phyloP scores from a whole-genome alignment of 2,797 vertebrate genomes.

The Atherinosoma microstoma region DNA sequence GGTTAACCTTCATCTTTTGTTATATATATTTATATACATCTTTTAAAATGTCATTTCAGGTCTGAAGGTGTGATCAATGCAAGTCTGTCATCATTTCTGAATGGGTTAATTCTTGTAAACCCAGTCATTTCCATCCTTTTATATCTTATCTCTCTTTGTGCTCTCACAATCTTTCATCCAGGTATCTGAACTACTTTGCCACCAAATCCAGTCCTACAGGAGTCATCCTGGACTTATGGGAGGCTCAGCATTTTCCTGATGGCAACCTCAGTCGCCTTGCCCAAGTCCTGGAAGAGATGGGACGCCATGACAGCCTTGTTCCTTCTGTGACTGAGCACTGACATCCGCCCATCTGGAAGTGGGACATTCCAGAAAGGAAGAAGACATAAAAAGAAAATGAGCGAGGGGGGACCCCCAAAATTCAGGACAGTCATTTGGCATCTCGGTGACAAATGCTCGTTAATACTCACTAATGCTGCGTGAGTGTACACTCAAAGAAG shows the following conservation, averaged over 20 bases:
- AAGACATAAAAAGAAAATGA: conserved; percentile 43
- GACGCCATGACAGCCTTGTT: conserved; percentile 92
- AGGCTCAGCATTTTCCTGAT: conserved; percentile 97
- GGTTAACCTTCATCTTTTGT: not conserved
- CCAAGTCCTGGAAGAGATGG: conserved; percentile 98
- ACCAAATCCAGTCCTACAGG: conserved; percentile 98
- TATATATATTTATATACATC: not conserved
- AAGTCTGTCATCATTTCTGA: not conserved
- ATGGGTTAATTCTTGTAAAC: conserved; percentile 1
- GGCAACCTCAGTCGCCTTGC: conserved; percentile 95
- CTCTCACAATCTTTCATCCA: conserved; percentile 54
- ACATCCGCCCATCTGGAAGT: conserved; percentile 64
- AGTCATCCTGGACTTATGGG: conserved; percentile 98
- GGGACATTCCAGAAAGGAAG: conserved; percentile 58
- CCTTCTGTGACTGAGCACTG: conserved; percentile 90
- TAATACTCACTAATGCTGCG: conserved; percentile 32
- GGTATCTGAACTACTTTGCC: conserved; percentile 99
- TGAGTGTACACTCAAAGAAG: conserved; percentile 44
- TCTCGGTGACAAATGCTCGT: conserved; percentile 50
- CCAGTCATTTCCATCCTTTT: not conserved
- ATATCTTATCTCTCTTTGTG: conserved; percentile 8
- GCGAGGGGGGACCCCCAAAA: conserved; percentile 24
- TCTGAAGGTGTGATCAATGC: not conserved
- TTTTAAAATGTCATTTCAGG: not conserved
- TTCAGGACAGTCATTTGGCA: conserved; percentile 40